Evolutionary conservation across 2,113 vertebrate species (phyloP), one percentile per base, ranked within the genome.

Genomic region (Ornithorhynchus anatinus): DNA sequence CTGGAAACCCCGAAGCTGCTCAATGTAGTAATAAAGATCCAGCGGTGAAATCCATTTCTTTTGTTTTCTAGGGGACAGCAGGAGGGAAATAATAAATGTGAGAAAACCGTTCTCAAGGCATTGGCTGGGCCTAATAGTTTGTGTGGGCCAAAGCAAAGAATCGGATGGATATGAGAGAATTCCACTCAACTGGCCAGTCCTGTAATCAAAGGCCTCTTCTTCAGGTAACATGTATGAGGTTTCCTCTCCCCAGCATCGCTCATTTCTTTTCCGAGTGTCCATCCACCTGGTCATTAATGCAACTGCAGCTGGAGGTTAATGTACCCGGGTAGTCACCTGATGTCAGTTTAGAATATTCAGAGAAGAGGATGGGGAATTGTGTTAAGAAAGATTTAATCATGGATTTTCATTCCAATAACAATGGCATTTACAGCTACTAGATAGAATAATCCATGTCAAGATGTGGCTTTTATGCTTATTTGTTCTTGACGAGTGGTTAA

Each of bases 401-500:
- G 1, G 50, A 48, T 82, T 84, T 54, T 43, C 43, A 78, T 71
- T 77, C 77, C 29, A 44, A 75, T 62, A 66, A 68, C 57, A 75
- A 84, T 60, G 80, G 52, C 50, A 73, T 76, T 88, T 81, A 59
- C 63, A 80, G 52, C 65, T 80, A 79, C 50, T 38, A 70, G 77
- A 75, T 57, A 70, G 62, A 82, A 85, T 45, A 82, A 83, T 37
- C 57, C 77, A 68, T 76, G 84, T 88, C 82, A 87, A 59, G 81
- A 84, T 74, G 61, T 23, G 45, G 60, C 52, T 86, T 89, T 87
- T 84, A 73, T 84, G 69, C 72, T 73, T 62, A 80, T 91, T 93
- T 88, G 53, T 57, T 80, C 63, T 59, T 85, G 77, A 86, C 81
- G 75, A 91, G 84, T 88, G 82, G 84, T 79, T 84, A 80, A 82